Evolutionary conservation across 1,140 invertebrate species (phyloP).

Genomic region (Drosophila mojavensis): DNA sequence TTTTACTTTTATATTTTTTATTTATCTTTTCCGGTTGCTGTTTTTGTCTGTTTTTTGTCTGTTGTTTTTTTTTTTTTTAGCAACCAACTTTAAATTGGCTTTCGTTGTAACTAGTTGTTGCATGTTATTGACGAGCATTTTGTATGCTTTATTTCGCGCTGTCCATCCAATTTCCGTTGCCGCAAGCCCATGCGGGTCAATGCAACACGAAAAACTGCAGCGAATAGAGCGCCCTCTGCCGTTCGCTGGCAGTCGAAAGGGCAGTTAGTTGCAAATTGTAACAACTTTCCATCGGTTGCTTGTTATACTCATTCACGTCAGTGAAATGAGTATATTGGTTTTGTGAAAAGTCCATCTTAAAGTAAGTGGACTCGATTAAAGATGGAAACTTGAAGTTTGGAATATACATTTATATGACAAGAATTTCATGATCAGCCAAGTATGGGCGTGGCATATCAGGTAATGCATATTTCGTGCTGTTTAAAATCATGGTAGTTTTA

Average conservation of each 20-base stretch:
- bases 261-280: conserved; percentile 24
- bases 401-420: no score
- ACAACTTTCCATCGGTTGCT: conserved; percentile 51
- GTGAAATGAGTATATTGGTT: no score
- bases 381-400: no score
- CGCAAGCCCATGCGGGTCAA: conserved; percentile 60
- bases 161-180: conserved; percentile 74
- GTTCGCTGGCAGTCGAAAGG: background rate
- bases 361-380: no score
- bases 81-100: conserved; percentile 72
- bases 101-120: conserved; percentile 40
- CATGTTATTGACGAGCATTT: conserved; percentile 73
- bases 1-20: conserved; percentile 36
- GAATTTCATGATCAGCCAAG: no score
- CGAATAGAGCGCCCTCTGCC: background rate
- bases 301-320: background rate
- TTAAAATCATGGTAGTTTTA: no score
- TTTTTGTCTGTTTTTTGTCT: background rate
- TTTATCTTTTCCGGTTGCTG: conserved; percentile 13
- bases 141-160: conserved; percentile 71
- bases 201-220: conserved; percentile 2
- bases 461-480: no score
- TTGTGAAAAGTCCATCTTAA: no score
- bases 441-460: no score
- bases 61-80: conserved; percentile 14